Evolutionary conservation across 2,113 vertebrate genomes (phyloP).

Genomic region (Melierax canorus): DNA sequence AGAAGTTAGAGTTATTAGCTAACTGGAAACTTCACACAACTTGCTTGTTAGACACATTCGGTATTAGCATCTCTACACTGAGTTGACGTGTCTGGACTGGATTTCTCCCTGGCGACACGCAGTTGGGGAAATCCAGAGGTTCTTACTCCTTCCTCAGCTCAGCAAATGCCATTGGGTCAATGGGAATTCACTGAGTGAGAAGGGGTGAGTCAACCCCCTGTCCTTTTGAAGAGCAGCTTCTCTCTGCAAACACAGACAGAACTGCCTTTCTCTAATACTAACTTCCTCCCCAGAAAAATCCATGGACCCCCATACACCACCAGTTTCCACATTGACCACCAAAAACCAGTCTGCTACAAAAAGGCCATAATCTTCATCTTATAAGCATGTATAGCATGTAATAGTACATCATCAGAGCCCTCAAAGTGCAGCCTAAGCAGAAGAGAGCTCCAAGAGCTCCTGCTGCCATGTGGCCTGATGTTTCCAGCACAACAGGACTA

Average conservation of each 20-base stretch:
- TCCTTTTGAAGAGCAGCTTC: neutral
- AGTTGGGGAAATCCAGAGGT: neutral
- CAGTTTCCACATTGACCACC: neutral
- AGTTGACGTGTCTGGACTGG: neutral
- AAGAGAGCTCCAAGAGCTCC: neutral
- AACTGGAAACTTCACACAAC: neutral
- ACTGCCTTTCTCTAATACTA: neutral
- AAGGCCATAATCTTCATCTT: neutral
- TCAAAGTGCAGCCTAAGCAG: neutral
- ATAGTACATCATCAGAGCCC: neutral
- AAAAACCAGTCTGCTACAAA: neutral
- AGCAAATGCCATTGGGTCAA: neutral
- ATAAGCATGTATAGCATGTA: fast-evolving
- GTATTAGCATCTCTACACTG: neutral
- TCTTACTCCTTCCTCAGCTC: neutral
- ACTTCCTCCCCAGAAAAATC: neutral
- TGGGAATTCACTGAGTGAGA: neutral
- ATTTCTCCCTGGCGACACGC: neutral
- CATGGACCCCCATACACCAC: fast-evolving
- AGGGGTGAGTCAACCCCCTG: neutral
- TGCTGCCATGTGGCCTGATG: neutral
- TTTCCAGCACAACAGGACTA: neutral
- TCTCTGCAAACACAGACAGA: neutral
- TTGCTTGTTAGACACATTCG: fast-evolving
- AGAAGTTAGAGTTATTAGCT: neutral